Evolutionary conservation across 1,140 invertebrate genomes (phyloP), one percentile per base, ranked within the genome.

Genomic region (Ylistrum balloti): DNA sequence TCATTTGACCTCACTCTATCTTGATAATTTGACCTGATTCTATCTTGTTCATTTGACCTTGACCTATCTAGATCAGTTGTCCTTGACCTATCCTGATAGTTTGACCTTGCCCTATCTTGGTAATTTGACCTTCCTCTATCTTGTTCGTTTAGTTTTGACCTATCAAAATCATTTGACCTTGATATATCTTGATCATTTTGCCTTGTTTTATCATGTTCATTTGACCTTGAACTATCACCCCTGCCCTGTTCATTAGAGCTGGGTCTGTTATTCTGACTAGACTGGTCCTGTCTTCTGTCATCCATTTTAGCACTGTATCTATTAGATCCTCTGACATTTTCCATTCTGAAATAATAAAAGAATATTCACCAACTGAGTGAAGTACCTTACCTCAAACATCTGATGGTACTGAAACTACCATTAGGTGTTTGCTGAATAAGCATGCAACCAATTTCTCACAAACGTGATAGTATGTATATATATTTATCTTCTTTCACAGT

Each of bases 191-290:
- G 11, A 22, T 48, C 45, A 48, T 48, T 48, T 48, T 10, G 22
- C 45, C 45, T 48, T 48, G 45, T 2, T 22, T 20, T 48, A 9
- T 48, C 45, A 5, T 48, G 20, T 17, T 48, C 45, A 48, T 48
- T 48, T 48, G 45, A 48, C 56, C 56, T 74, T 74, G 56, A 74
- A 22, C 56, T 74, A 74, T 74, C 56, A 74, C 56, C 56, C 22
- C 20, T n/a, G 56, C 17, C 28, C n/a, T 74, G 56, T n/a, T 74
- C 56, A 74, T 74, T 74, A 74, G 56, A 74, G 56, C 22, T 28
- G 56, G 56, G 56, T n/a, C 56, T 74, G 22, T 74, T n/a, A 74
- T 74, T 74, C 17, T 9, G 5, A 3, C 20, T 9, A 9, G 56
- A n/a, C 22, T 74, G 56, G 56, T 74, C 56, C 7, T 22, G 0